phyloP scores from a whole-genome alignment of 2,113 vertebrate species.

The Crotalus helleri region DNA sequence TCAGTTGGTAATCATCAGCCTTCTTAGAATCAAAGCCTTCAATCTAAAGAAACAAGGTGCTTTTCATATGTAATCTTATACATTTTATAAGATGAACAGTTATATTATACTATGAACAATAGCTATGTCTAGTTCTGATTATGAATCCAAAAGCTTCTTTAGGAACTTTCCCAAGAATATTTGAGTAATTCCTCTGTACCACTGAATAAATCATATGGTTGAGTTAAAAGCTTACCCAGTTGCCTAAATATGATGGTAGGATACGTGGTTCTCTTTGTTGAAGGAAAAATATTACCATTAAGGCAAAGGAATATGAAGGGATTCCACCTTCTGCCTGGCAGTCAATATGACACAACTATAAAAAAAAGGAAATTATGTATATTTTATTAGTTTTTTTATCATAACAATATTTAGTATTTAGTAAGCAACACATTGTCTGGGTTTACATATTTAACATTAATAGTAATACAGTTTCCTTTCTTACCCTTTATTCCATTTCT shows the following conservation, averaged over 20 bases:
- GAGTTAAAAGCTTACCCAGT: constrained; percentile 78
- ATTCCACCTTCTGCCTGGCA: constrained; percentile 96
- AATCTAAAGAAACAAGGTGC: constrained; percentile 73
- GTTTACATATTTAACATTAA: too few relatives aligned
- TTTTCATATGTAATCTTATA: not conserved
- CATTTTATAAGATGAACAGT: not conserved
- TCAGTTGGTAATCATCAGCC: constrained; percentile 91
- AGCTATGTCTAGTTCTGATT: not conserved
- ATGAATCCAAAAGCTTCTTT: not conserved
- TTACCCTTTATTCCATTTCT: too few relatives aligned
- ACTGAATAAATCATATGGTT: not conserved
- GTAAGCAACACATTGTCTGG: too few relatives aligned
- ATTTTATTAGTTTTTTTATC: not conserved
- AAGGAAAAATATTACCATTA: constrained; percentile 99
- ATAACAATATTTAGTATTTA: too few relatives aligned
- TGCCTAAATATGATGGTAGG: constrained; percentile 90
- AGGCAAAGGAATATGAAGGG: constrained; percentile 94
- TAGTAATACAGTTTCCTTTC: too few relatives aligned
- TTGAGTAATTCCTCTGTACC: not conserved
- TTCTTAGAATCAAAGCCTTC: constrained; percentile 90
- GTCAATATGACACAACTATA: constrained; percentile 93
- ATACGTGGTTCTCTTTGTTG: constrained; percentile 90
- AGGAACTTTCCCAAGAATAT: not conserved
- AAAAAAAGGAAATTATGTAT: constrained; percentile 30
- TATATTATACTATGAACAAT: not conserved